Base-by-base conservation (phyloP, 2,888 invertebrate species). In the Hedya salicella region DNA sequence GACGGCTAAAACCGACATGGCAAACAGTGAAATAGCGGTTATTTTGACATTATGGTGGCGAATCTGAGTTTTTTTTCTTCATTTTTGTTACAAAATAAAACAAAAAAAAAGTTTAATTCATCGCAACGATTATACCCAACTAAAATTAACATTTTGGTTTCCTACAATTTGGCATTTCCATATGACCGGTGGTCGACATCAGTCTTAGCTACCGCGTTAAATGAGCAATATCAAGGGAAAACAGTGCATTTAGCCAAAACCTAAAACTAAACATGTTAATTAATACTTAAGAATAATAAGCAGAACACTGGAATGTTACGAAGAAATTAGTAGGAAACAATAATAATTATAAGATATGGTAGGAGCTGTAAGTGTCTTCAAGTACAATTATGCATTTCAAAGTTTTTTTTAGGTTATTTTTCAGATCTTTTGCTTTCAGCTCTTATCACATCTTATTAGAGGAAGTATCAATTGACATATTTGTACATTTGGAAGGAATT, bases 401-500 rank as follows among this genome's bases (percentile, higher is more conserved):
- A 25, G 3, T 4, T 4, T 25, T 25, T 25, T 4, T 3, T 25
- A 4, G 25, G 3, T 25, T 25, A 4, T 25, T 25, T 25, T 25
- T 36, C 36, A 36, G 11, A 9, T 25, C 6, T 2, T 9, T 11
- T 25, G 11, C 39, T 60, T 40, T 53, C 16, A 66, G 32, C 60
- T 66, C 65, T 17, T 39, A 59, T 11, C 39, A 46, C 21, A 60
- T 1, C 19, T 49, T 5, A 16, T n/a, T 19, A 25, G 44, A 44
- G 87, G 87, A 89, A 88, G 88, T 83, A 82, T 81, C 74, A 91
- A 90, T 91, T 91, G 90, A 90, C 90, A 78, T 80, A 72, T 89
- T 91, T 91, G 90, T 91, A 91, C 90, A 86, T 77, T 80, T 87
- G 90, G 90, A 91, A 91, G 91, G 88, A 89, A 91, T 91, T 91